Evolutionary conservation across 2,797 vertebrate genomes (phyloP).

Genomic region (Oophaga sylvatica): DNA sequence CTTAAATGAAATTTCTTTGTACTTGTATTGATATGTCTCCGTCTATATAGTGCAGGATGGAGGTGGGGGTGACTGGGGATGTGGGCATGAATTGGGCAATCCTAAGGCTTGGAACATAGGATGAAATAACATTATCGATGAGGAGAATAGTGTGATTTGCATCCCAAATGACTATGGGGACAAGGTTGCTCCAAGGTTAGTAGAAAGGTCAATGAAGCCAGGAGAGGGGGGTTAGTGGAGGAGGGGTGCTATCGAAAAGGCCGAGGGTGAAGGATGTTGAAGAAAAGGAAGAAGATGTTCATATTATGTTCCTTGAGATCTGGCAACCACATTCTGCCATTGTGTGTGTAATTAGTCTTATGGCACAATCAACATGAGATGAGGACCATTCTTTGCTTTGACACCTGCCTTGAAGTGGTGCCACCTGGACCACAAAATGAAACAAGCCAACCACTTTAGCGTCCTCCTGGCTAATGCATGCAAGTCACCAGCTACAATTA

Average conservation of each 20-base stretch:
- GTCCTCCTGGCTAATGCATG: background rate
- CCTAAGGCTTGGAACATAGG: constrained; percentile 9
- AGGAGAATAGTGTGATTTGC: constrained; percentile 49
- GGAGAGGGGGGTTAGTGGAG: background rate
- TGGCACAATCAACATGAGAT: constrained; percentile 34
- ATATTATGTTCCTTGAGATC: constrained; percentile 34
- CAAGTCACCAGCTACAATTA: background rate
- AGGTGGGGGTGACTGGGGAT: background rate
- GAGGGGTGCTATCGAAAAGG: background rate
- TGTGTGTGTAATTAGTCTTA: constrained; percentile 47
- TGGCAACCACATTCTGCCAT: constrained; percentile 35
- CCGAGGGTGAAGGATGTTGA: constrained; percentile 14
- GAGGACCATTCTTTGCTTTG: background rate
- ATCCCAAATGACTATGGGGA: constrained; percentile 45
- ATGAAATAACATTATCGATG: constrained; percentile 38
- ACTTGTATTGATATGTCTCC: background rate
- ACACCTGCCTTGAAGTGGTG: constrained; percentile 45
- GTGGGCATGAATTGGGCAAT: constrained; percentile 24
- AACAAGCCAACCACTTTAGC: background rate
- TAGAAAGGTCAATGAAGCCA: constrained; percentile 36
- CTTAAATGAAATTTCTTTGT: background rate
- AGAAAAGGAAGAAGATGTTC: constrained; percentile 22
- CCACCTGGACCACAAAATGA: constrained; percentile 18
- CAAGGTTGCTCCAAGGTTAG: constrained; percentile 27
- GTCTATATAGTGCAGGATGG: background rate